A percentile compares a stretch with the other conserved stretches of the same genome.
These are phyloP conservation scores for Baryphthengus martii DNA, from an alignment of 2,113 vertebrate species.

Conservation along the genomic window DNA sequence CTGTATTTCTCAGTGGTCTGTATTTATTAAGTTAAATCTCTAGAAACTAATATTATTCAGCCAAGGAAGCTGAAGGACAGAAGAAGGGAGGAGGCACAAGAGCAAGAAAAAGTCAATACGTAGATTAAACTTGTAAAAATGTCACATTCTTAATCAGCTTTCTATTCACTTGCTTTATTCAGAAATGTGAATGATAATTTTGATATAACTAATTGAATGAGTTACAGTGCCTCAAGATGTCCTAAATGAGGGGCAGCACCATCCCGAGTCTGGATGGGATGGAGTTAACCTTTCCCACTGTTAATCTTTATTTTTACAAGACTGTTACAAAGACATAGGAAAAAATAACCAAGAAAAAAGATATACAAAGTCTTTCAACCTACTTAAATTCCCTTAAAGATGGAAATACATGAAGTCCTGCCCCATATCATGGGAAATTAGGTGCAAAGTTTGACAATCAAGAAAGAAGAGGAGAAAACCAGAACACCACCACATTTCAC, in stretches of 20 bases:
- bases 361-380: not conserved
- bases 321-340: not conserved
- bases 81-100: not conserved
- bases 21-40: not conserved
- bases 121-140: not conserved
- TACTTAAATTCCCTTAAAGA: not conserved
- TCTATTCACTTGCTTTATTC: not conserved
- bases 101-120: not conserved
- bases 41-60: not conserved
- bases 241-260: not conserved
- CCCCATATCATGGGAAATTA: not conserved
- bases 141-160: not conserved
- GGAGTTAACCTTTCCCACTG: not conserved
- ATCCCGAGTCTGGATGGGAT: not conserved
- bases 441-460: not conserved
- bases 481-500: not conserved
- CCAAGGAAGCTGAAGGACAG: not conserved
- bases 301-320: not conserved
- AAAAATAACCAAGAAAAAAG: not conserved
- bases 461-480: not conserved
- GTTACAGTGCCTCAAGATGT: not conserved
- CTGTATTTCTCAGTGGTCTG: not conserved
- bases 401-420: not conserved
- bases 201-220: not conserved
- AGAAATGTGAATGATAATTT: not conserved